Evolutionary conservation across 2,113 vertebrate genomes (phyloP).

Genomic region (Alaudala cheleensis): DNA sequence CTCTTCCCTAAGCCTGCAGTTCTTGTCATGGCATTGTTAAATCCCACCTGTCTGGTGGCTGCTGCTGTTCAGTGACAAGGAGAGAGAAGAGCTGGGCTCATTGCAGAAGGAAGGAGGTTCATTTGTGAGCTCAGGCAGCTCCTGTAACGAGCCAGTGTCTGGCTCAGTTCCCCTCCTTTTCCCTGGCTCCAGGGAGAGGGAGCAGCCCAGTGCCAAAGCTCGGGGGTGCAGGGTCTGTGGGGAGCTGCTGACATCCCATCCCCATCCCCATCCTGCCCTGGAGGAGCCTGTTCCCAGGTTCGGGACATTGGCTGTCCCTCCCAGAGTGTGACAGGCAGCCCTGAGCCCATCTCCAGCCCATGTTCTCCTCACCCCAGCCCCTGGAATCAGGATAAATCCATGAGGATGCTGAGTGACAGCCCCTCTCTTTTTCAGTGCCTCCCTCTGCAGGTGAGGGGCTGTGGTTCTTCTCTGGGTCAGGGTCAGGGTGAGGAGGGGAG

Average conservation of each 20-base stretch:
- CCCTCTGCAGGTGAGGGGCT: not conserved
- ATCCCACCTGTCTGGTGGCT: not conserved
- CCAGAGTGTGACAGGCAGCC: not conserved
- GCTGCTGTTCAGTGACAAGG: not conserved
- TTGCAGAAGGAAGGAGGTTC: not conserved
- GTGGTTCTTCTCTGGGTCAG: not conserved
- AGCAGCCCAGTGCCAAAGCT: not conserved
- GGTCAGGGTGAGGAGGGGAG: not conserved
- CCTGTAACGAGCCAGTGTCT: not conserved
- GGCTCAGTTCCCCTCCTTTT: not conserved
- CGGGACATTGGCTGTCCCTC: not conserved
- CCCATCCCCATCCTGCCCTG: not conserved
- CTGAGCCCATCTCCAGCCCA: not conserved
- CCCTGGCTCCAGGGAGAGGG: rapidly evolving
- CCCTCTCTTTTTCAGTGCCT: not conserved
- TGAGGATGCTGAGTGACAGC: not conserved
- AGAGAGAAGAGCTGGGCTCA: not conserved
- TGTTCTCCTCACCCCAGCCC: not conserved
- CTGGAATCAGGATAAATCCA: not conserved
- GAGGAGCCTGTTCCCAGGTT: not conserved
- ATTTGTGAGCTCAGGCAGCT: not conserved
- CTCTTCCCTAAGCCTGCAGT: not conserved
- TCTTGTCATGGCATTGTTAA: not conserved
- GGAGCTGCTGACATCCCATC: not conserved
- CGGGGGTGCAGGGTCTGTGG: not conserved